Evolutionary conservation across 2,797 vertebrate genomes (phyloP), one percentile per base, ranked within the genome.

Genomic region (Neopelma chrysocephalum): DNA sequence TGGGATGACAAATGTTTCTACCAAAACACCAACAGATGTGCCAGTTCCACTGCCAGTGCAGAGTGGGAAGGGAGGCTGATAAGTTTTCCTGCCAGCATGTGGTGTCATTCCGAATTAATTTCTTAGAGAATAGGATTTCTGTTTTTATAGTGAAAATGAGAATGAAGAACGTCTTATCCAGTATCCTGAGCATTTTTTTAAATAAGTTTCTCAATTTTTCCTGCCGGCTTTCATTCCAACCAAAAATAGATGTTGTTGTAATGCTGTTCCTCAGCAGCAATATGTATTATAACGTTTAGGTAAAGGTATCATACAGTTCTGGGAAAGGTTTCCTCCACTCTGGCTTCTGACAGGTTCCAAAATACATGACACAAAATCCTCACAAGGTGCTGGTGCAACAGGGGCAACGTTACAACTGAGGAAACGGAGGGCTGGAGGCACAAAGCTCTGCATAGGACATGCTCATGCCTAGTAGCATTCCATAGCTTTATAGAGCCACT

Each of bases 1-100:
- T 6, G 51, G 47, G 88, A 81, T 82, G 69, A 86, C 53, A 93
- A 95, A 92, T 70, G 60, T 91, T 83, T 58, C 0, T 57, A 69
- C 91, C 87, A 68, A 92, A 90, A 86, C 93, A 94, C 71, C 57
- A 90, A 48, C 93, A 94, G 79, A 94, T 87, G 61, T 36, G 34
- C 66, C 85, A 43, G 23, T 87, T 45, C 26, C 48, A 77, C 71
- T 71, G 86, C 75, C 81, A 84, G 80, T 26, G 56, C 51, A 15
- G 66, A 47, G 64, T 14, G n/a, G 78, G 77, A 79, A 84, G 60
- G 60, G 56, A 78, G 76, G 68, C 34, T n/a, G 43, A 34, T n/a
- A 51, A 48, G 70, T 72, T 89, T 64, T 38, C 22, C 80, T 90
- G 80, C 90, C 96, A 93, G 87, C 31, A 51, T 1, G 6, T 87